Percentiles rank a stretch among this genome's conserved stretches.
These are phyloP conservation scores for Sturnus vulgaris DNA, from an alignment of 2,113 vertebrate species.

Conservation along the genomic window DNA sequence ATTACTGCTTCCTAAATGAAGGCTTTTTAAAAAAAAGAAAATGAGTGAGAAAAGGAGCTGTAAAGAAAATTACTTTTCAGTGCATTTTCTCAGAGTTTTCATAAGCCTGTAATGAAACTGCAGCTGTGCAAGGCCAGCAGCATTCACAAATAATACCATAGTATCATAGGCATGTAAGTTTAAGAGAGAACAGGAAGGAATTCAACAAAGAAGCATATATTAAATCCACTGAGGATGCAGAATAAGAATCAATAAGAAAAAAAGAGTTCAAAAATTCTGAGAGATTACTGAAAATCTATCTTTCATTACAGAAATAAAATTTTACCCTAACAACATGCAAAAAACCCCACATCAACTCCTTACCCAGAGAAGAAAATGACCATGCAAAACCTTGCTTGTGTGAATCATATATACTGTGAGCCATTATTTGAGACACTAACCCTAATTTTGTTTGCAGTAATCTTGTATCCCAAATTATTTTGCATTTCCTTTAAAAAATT, in stretches of 20 bases:
- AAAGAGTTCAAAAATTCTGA: not conserved
- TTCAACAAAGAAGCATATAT: not conserved
- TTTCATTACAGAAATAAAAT: not conserved
- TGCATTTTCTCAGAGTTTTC: not conserved
- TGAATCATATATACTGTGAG: not conserved
- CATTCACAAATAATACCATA: not conserved
- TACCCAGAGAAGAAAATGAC: not conserved
- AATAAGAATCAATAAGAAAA: not conserved
- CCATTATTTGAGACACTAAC: not conserved
- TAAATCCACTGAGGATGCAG: not conserved
- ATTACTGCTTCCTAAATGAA: not conserved
- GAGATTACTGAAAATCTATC: not conserved
- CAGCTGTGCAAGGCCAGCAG: not conserved
- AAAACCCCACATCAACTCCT: not conserved
- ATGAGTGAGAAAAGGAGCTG: not conserved
- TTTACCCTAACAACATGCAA: not conserved
- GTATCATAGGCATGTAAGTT: not conserved
- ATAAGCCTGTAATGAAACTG: not conserved
- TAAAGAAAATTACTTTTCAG: not conserved
- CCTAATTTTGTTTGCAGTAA: not conserved
- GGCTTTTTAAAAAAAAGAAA: not conserved
- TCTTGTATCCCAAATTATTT: not conserved
- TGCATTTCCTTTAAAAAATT: not conserved
- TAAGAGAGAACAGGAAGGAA: not conserved
- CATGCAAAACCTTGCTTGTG: not conserved